Percentiles rank a stretch among this genome's conserved stretches.
Evolutionary conservation across 2,113 vertebrate species (phyloP).

Genomic region (Axis porcinus): DNA sequence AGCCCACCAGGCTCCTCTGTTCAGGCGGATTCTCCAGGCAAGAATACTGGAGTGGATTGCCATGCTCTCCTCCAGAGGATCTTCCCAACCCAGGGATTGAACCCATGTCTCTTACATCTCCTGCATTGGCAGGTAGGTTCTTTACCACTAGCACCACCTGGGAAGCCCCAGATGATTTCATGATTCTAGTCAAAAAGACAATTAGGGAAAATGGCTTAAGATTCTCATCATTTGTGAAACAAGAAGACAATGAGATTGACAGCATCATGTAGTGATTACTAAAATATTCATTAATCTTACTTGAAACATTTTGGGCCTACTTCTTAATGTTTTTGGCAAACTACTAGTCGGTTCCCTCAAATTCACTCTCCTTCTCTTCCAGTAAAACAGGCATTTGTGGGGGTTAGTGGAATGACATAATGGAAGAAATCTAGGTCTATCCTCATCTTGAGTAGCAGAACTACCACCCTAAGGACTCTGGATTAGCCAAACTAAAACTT

Average conservation of each 20-base stretch:
- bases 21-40: neutral
- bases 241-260: neutral
- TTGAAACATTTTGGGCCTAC: neutral
- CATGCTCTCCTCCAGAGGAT: neutral
- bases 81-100: neutral
- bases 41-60: neutral
- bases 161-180: neutral
- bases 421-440: neutral
- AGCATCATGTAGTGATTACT: neutral
- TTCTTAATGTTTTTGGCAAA: neutral
- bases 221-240: neutral
- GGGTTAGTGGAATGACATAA: accelerated
- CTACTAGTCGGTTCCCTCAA: neutral
- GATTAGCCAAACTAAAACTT: neutral
- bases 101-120: neutral
- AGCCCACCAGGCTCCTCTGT: neutral
- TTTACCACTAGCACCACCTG: neutral
- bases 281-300: neutral
- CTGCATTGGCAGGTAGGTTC: neutral
- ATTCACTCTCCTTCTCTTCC: neutral
- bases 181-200: neutral
- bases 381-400: neutral
- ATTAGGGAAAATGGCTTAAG: neutral
- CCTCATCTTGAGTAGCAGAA: neutral
- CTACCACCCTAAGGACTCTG: neutral